Base-by-base conservation (phyloP, 2,113 vertebrate genomes). In the Planiliza haematocheilus region DNA sequence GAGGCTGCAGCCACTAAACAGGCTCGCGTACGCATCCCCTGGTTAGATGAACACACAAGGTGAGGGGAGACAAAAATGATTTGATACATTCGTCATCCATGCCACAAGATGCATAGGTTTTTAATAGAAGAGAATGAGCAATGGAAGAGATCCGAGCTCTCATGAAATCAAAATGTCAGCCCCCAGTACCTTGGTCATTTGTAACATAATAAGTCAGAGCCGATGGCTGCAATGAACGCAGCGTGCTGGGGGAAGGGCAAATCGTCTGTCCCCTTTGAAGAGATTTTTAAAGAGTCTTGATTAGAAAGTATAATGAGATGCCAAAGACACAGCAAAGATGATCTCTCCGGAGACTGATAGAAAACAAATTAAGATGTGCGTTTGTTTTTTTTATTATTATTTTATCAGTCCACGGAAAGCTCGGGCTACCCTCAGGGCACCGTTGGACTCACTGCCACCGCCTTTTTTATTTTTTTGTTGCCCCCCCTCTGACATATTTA, bases 181-280 rank as follows among this genome's bases (percentile, higher is more conserved):
- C 93, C 24, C 3, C 24, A 30, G 24, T 93, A 93, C 94, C 95
- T 95, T 95, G 94, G 96, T 97, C 96, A 96, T 97, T 97, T 96
- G 95, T 96, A 96, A 96, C 95, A 96, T 95, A 97, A 96, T 95
- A 97, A 96, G 94, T 95, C 91, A 92, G 91, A 96, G 93, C 91
- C 95, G 95, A 95, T 96, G 96, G 96, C 95, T 95, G 94, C 93
- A 83, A 88, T 92, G 95, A 93, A 90, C 92, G 93, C 94, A 88
- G 91, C 64, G 10, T 56, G 69, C 57, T 91, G 96, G 96, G 96
- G 96, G 96, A 95, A 95, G 95, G 96, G 96, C 91, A 93, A 92
- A 92, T 92, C 92, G 91, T 74, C 94, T 91, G 93, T 94, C 92
- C 91, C 91, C 92, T 93, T 95, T 94, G 95, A 93, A 93, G 83